Percentiles rank a stretch among this genome's conserved stretches.
Evolutionary conservation across 2,113 vertebrate species (phyloP).

Genomic region (Psophia crepitans): DNA sequence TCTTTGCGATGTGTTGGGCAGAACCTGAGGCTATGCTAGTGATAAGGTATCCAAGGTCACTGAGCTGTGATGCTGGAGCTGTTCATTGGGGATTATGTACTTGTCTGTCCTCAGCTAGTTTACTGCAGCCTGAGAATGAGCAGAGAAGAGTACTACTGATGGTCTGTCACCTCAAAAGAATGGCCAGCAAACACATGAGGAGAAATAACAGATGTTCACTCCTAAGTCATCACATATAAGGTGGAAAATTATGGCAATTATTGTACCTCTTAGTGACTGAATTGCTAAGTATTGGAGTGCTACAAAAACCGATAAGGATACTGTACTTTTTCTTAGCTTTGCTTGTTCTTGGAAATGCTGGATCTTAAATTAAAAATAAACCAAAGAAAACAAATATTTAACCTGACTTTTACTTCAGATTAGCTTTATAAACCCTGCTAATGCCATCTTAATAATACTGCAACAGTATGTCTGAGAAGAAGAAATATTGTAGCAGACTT

Average conservation of each 20-base stretch:
- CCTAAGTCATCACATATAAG: background rate
- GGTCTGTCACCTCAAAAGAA: background rate
- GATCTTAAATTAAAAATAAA: background rate
- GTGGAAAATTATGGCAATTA: background rate
- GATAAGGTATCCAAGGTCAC: background rate
- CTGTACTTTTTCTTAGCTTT: background rate
- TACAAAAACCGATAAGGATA: background rate
- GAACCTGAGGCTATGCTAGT: background rate
- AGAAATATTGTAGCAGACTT: conserved; percentile 20
- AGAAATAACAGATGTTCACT: background rate
- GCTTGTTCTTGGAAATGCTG: conserved; percentile 7
- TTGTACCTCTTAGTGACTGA: background rate
- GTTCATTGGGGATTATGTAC: background rate
- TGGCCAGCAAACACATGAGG: rapidly evolving
- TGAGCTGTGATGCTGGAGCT: background rate
- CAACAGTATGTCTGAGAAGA: background rate
- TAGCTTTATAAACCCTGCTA: conserved; percentile 28
- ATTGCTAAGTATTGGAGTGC: background rate
- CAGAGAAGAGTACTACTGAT: background rate
- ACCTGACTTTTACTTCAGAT: background rate
- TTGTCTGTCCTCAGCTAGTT: background rate
- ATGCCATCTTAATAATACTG: conserved; percentile 17
- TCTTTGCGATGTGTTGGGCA: background rate
- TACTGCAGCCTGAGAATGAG: background rate
- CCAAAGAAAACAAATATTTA: background rate